Evolutionary conservation across 2,888 invertebrate genomes (phyloP), one percentile per base, ranked within the genome.

Genomic region (Drosophila phalerata): DNA sequence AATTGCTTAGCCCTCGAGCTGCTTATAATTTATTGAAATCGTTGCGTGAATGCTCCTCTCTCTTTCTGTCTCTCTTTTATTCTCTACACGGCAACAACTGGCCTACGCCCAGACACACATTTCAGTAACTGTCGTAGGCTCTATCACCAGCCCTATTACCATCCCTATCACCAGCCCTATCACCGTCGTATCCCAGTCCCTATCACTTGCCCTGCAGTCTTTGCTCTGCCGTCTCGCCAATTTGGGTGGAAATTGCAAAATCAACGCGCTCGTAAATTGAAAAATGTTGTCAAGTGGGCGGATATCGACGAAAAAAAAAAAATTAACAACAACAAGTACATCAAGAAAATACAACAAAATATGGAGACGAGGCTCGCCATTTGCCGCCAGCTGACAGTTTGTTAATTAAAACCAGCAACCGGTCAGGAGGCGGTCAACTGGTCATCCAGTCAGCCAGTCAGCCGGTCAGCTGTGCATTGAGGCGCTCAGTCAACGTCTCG

Each of bases 401-500:
- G 85, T 85, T 85, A 85, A 85, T 85, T 85, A 85, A 85, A 85
- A 85, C 69, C 83, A 85, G 89, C 77, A 89, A 72, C 78, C 63
- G 69, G 64, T 38, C 58, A 65, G 67, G 61, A 74, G 55, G 67
- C 56, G 69, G 73, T 57, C 69, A 70, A 68, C 68, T 73, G 69
- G 70, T 70, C 81, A 69, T 56, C 66, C 73, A 70, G 76, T 67
- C 88, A 73, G 55, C 58, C 77, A 69, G 77, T 63, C 69, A 66
- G 22, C 55, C 60, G 43, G 58, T 69, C 73, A 65, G 60, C 69
- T 73, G 81, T 65, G 61, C 70, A 78, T 57, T 81, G 67, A 73
- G 82, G 69, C 86, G 79, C 66, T 81, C 89, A 78, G 73, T 88
- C 80, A 88, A 89, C 68, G 88, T 88, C 85, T 89, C 76, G 69